phyloP scores from a whole-genome alignment of 2,888 invertebrate genomes.

The Chaetoderma sp. region DNA sequence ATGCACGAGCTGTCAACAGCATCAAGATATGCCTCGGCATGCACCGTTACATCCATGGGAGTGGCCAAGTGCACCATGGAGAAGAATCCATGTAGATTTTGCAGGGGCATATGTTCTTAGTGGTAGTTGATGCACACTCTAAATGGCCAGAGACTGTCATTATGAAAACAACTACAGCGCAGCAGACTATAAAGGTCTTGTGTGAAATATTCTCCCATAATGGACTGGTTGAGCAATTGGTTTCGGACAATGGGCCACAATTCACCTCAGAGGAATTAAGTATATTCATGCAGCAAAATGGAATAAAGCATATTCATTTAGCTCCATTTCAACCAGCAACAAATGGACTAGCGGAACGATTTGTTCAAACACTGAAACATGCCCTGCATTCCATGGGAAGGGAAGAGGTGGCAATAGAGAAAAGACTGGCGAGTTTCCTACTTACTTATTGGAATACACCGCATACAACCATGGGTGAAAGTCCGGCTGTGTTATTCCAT shows the following conservation, averaged over 20 bases:
- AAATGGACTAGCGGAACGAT: slow-evolving; percentile 7
- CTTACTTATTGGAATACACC: not conserved
- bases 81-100: slow-evolving; percentile 21
- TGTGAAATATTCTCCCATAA: not conserved
- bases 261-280: not conserved
- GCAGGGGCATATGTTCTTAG: slow-evolving; percentile 24
- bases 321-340: slow-evolving; percentile 9
- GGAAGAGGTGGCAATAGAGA: not conserved
- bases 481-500: not conserved
- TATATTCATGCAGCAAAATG: not conserved
- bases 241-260: slow-evolving; percentile 3
- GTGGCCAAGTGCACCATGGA: slow-evolving; percentile 14
- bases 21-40: slow-evolving; percentile 8
- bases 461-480: not conserved
- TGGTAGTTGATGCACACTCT: slow-evolving; percentile 20
- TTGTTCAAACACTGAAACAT: slow-evolving; percentile 7
- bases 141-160: slow-evolving; percentile 20
- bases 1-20: slow-evolving; percentile 12
- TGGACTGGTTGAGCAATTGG: not conserved
- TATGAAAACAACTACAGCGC: slow-evolving; percentile 13
- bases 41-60: slow-evolving; percentile 29
- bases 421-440: not conserved
- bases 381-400: not conserved
- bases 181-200: not conserved
- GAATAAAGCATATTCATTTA: not conserved